phyloP scores from a whole-genome alignment of 2,888 invertebrate genomes.

The Morinoia aosen region DNA sequence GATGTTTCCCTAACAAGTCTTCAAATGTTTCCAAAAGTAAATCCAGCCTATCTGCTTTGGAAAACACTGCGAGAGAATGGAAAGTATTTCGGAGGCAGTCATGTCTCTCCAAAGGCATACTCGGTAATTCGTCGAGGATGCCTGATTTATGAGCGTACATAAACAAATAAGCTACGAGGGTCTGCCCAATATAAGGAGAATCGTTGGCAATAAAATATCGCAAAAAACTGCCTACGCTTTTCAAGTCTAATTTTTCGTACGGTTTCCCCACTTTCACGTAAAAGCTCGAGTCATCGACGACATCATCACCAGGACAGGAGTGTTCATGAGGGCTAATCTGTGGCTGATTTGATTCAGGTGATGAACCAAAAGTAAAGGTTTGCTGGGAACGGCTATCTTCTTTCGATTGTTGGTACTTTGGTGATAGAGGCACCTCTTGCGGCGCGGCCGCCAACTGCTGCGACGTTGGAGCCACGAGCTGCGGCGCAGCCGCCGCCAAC shows the following conservation, averaged over 20 bases:
- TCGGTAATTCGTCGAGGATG: background rate
- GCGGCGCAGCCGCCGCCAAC: no score
- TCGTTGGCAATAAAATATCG: background rate
- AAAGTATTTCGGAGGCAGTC: background rate
- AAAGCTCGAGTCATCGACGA: background rate
- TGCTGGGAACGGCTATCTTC: no score
- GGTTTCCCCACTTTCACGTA: background rate
- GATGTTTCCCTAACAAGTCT: background rate
- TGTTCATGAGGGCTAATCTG: no score
- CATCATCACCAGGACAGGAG: no score
- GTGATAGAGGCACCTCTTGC: no score
- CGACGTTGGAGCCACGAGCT: no score
- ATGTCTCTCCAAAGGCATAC: background rate
- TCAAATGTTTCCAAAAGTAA: background rate
- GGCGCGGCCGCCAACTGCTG: no score
- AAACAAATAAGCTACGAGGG: background rate
- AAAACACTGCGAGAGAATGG: background rate
- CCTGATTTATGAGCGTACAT: background rate
- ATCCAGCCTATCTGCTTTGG: background rate
- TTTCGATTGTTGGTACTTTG: no score
- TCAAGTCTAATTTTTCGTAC: background rate
- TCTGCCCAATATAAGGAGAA: background rate
- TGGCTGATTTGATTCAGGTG: no score
- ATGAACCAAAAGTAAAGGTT: no score
- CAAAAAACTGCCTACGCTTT: background rate